Base-by-base conservation (phyloP, 2,888 invertebrate genomes). In the Metacarcinus magister region DNA sequence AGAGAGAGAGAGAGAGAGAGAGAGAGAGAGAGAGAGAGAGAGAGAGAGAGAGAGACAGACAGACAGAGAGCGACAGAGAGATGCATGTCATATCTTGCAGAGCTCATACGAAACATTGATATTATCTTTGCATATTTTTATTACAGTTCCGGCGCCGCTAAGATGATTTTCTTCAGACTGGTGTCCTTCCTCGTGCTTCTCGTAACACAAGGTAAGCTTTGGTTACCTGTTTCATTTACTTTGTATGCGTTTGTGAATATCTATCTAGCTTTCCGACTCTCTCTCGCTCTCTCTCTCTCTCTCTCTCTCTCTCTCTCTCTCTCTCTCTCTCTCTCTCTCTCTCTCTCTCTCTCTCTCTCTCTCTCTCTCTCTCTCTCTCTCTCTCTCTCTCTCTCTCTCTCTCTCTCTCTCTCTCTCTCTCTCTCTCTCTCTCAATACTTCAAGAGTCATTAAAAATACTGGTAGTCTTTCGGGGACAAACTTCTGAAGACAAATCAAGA, bases 1-100 rank as follows among this genome's bases (percentile, higher is more conserved):
- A n/a, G 67, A 67, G 67, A 67, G 67, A 67, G 67, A 67, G n/a
- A n/a, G n/a, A 67, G 67, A 67, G 54, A 67, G 67, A n/a, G 67
- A 67, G 67, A 67, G 67, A 67, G 67, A 67, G 67, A 67, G 67
- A n/a, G n/a, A n/a, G 67, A 67, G 19, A 19, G 60, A 19, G 60
- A 10, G 60, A 60, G 60, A 60, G 60, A 48, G 60, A 60, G 60
- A 60, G 19, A 60, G 48, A 48, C 48, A 48, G 48, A 48, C n/a
- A 48, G 60, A 60, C 23, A n/a, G 67, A 67, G n/a, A 67, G 67
- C 4, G 67, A n/a, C 23, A 67, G n/a, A 67, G 67, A n/a, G 67
- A 67, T 67, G 67, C 67, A 67, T 23, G 23, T 23, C 67, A 16
- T 23, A 67, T n/a, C 67, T 23, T 23, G 67, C n/a, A 67, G n/a